Evolutionary conservation across 2,797 vertebrate species (phyloP), one percentile per base, ranked within the genome.

Genomic region (Rhadinocentrus ornatus): DNA sequence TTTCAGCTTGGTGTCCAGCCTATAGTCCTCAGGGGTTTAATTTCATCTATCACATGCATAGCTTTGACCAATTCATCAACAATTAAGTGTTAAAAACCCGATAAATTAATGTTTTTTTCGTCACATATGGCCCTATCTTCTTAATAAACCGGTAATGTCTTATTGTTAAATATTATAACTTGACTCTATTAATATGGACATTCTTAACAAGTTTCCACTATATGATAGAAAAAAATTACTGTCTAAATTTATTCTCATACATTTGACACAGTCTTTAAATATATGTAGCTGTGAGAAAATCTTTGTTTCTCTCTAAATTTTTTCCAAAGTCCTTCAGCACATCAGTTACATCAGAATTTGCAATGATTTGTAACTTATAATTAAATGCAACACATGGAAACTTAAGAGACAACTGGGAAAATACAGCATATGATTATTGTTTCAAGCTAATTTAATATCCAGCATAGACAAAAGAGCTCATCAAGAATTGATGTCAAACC

Each of bases 401-500:
- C 11, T 27, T n/a, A n/a, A 29, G 3, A 11, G 1, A 55, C 9
- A 64, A 41, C 3, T 39, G 9, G 37, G 8, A 34, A 24, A 60
- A 59, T 1, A 11, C 31, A 61, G 31, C 0, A 3, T 73, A 61
- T 63, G 31, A 66, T 71, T 69, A 58, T n/a, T 48, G 26, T 44
- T 15, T 6, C 7, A 44, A 44, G n/a, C 35, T 66, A 58, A 61
- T 75, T 56, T 54, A 66, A 68, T 13, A 39, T 13, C 9, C 24
- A 26, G 20, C 1, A 50, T 41, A 70, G 34, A 75, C 24, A n/a
- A 16, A 13, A 68, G 52, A 6, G 29, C 22, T 71, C 53, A 50
- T 76, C 26, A 24, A 37, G 26, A 26, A 22, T 48, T 35, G 15
- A 56, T 57, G 22, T 62, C 39, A 35, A 66, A 76, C 12, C 54